Conservation (phyloP, 2,797 vertebrate genomes). For the Tragopan temminckii region DNA sequence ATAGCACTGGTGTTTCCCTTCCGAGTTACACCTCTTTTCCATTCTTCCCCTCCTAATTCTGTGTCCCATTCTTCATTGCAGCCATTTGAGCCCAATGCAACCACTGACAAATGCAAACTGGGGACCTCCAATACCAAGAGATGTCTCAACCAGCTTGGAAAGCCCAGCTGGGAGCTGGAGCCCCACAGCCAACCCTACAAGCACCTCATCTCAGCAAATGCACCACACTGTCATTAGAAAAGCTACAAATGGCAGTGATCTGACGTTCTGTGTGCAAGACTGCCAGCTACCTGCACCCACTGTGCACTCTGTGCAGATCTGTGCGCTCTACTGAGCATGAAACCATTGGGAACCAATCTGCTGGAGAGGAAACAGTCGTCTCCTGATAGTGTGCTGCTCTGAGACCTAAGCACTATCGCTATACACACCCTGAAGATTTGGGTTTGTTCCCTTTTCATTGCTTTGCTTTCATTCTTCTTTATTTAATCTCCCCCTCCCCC, state of each 20-base stretch:
- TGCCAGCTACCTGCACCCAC: not conserved
- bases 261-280: not conserved
- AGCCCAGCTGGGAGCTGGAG: not conserved
- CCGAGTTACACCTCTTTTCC: not conserved
- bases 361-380: not conserved
- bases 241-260: not conserved
- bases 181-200: not conserved
- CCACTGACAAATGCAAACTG: no score
- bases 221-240: not conserved
- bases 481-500: no score
- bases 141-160: not conserved
- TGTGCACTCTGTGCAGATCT: no score
- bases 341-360: not conserved
- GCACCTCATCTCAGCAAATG: not conserved
- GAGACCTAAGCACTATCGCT: not conserved
- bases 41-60: not conserved
- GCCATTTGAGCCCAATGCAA: not conserved
- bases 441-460: not conserved
- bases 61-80: not conserved
- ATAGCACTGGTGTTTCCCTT: not conserved
- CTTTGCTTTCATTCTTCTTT: not conserved
- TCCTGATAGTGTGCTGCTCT: not conserved
- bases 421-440: not conserved
- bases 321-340: fast-evolving
- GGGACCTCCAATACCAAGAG: not conserved